phyloP scores from a whole-genome alignment of 30 jellyfish, hydroid and myxozoan species.

The Aurelia sp. region DNA sequence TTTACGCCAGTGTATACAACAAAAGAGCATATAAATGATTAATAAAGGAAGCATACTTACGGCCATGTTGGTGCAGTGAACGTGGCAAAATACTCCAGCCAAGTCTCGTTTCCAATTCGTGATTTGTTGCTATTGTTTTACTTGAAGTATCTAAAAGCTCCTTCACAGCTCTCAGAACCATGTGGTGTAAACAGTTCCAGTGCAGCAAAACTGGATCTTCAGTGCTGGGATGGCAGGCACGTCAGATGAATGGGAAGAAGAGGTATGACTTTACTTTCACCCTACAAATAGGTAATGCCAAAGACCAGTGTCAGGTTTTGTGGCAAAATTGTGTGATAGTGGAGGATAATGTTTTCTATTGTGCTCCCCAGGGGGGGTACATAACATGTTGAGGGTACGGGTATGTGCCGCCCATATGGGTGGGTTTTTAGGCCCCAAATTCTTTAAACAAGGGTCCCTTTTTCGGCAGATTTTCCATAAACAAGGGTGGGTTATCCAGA shows the following conservation, averaged over 20 bases:
- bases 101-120: conserved; percentile 6
- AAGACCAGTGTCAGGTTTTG: too few relatives aligned
- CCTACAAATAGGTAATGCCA: too few relatives aligned
- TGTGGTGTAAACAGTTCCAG: too few relatives aligned
- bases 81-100: conserved; percentile 76
- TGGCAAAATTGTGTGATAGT: too few relatives aligned
- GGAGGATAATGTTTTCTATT: too few relatives aligned
- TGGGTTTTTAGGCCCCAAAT: too few relatives aligned
- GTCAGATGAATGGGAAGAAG: conserved; percentile 67
- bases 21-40: conserved; percentile 46
- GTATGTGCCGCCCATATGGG: too few relatives aligned
- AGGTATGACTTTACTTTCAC: conserved; percentile 1
- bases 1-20: conserved; percentile 27
- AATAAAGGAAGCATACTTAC: conserved; percentile 57
- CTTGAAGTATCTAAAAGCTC: neutral
- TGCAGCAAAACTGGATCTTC: neutral
- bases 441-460: too few relatives aligned
- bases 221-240: conserved; percentile 26
- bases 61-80: conserved; percentile 80
- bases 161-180: neutral
- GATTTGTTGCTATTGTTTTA: neutral
- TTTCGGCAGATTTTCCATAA: too few relatives aligned
- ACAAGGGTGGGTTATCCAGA: too few relatives aligned
- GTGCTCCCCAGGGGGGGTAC: too few relatives aligned
- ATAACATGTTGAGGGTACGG: too few relatives aligned